Evolutionary conservation across 2,888 invertebrate species (phyloP), one percentile per base, ranked within the genome.

Genomic region (Phyllotreta striolata): DNA sequence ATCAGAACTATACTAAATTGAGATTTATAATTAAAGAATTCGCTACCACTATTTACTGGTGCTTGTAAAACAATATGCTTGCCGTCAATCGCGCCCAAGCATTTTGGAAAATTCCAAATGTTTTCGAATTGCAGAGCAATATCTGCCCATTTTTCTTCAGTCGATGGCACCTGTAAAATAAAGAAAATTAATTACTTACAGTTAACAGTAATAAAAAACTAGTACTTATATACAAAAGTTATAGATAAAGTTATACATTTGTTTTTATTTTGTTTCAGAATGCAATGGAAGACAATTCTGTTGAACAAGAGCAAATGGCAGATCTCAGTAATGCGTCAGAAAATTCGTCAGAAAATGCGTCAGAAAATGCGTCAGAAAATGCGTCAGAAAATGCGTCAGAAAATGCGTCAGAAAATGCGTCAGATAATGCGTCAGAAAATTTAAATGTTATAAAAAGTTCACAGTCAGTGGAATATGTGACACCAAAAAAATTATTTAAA

Each of bases 1-100:
- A 80, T 68, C 47, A 82, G 66, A 2, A 82, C 78, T 44, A 79
- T 73, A 66, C 77, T 79, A 63, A 76, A 76, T 64, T 65, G 65
- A 0, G 41, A 63, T 74, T 79, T 80, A 66, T 79, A 80, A 58
- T 78, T 76, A 52, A 64, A 74, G 66, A 72, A 70, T 57, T 75
- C 72, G 14, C 70, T n/a, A n/a, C n/a, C n/a, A n/a, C n/a, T n/a
- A n/a, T 75, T 66, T 24, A 64, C 40, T 49, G 78, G 78, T 56
- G 72, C 65, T 68, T 77, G 70, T 35, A 77, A 62, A 34, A 69
- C 35, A 43, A 76, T 63, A 68, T 77, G 78, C 66, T 80, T 79
- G 7, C 78, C 79, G 61, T 78, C 77, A 38, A 78, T 70, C 4
- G 78, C 73, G 35, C 74, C 77, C 5, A 49, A 3, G 3, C 54